Evolutionary conservation across 2,113 vertebrate species (phyloP), one percentile per base, ranked within the genome.

Genomic region (Hemiprocne comata): DNA sequence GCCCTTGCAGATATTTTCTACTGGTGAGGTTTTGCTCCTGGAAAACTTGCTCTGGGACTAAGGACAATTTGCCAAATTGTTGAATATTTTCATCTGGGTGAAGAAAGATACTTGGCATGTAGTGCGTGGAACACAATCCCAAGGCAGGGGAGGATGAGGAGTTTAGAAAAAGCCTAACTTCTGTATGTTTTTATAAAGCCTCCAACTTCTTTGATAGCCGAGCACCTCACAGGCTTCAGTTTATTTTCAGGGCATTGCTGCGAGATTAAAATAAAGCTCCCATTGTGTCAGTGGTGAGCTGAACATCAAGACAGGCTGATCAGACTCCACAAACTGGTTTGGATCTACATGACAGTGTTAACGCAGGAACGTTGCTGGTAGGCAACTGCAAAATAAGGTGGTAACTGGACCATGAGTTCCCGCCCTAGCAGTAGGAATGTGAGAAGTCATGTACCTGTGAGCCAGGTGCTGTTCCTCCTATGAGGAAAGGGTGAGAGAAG

Each of bases 311-410:
- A 17, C n/a, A 31, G 26, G 34, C 44, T 65, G 33, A 33, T 69
- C 7, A 19, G 21, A 20, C 38, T 55, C 60, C 40, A 6, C 48
- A 42, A 58, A 2, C 8, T 46, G 31, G 2, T 69, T 73, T 85
- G 84, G 15, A 31, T 71, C 65, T 60, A 29, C 10, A 2, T 50
- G 64, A 13, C 70, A n/a, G 31, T 23, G 25, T 58, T 42, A 48
- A 34, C 3, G 23, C 2, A 10, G 38, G 51, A 18, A 19, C 9
- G 0, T 29, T 1, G 1, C 50, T 62, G 70, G 34, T 50, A 42
- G 16, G n/a, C 51, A 36, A 31, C 38, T 36, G 7, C 14, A 50
- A 17, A 53, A 24, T 20, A 57, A 78, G 13, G 29, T 31, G 8
- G 6, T 24, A 54, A 28, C 24, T 33, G 58, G 48, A 48, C 21